phyloP scores from a whole-genome alignment of 2,888 invertebrate genomes.

The Acleris sparsana region DNA sequence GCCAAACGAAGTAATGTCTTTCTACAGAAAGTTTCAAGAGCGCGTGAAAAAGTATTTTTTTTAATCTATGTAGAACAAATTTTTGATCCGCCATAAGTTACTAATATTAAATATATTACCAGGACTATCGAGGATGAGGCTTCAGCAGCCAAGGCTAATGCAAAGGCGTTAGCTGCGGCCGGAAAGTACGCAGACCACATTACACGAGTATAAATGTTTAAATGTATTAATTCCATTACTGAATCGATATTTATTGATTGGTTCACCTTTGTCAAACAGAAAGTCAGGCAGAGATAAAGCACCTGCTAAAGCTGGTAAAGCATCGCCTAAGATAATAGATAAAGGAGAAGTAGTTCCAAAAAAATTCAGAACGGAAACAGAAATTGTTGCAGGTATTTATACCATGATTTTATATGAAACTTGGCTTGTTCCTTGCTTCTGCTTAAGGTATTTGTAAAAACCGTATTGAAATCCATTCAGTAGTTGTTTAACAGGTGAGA shows the following conservation, averaged over 20 bases:
- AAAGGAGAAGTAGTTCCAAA: conserved; percentile 42
- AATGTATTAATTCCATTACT: too few species aligned
- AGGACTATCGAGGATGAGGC: conserved; percentile 53
- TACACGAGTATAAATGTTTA: too few species aligned
- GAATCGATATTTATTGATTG: too few species aligned
- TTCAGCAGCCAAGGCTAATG: conserved; percentile 47
- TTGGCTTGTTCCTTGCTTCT: too few species aligned
- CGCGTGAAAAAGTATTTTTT: conserved; percentile 57
- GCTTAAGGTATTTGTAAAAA: too few species aligned
- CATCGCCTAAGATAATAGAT: conserved; percentile 4
- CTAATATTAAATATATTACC: neutral
- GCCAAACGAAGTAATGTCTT: conserved; percentile 60
- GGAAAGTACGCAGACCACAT: conserved; percentile 49
- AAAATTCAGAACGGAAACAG: conserved; percentile 63
- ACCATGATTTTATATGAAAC: neutral
- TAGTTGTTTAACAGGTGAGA: too few species aligned
- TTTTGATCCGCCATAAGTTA: neutral
- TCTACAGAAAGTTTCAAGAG: conserved; percentile 57
- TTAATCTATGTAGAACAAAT: neutral
- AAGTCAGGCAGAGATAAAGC: conserved; percentile 43
- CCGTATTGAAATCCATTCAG: too few species aligned
- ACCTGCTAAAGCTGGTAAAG: conserved; percentile 16
- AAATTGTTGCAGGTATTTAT: conserved; percentile 65
- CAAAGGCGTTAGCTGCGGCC: conserved; percentile 38
- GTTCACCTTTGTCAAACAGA: conserved; percentile 45